Conservation (phyloP, 2,113 vertebrate species). For the Lutjanus erythropterus region DNA sequence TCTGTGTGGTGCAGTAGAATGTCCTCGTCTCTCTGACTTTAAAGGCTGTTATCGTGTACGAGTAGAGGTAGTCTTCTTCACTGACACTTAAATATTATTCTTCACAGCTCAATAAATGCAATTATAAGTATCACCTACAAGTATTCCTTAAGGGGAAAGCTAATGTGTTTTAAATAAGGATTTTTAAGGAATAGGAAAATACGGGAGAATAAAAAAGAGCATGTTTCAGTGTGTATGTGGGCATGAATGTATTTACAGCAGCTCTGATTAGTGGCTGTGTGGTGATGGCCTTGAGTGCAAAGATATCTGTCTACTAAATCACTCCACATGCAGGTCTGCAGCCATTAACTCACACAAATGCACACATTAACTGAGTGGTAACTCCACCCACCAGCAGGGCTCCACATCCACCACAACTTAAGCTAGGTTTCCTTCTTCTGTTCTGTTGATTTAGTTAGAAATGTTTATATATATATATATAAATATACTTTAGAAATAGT, state of each 20-base stretch:
- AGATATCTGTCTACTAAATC: constrained; percentile 35
- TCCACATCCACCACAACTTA: not conserved
- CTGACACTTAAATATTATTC: not conserved
- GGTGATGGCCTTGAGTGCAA: not conserved
- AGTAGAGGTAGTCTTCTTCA: not conserved
- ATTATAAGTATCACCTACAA: not conserved
- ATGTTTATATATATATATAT: too few relatives aligned
- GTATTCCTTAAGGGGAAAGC: not conserved
- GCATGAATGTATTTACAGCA: not conserved
- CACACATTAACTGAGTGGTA: constrained; percentile 58
- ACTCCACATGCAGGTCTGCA: constrained; percentile 18
- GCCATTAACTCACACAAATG: constrained; percentile 85
- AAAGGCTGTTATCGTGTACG: not conserved
- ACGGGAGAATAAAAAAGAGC: not conserved
- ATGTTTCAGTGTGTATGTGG: not conserved
- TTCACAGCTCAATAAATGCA: not conserved
- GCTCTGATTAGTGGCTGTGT: not conserved
- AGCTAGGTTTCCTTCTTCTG: not conserved
- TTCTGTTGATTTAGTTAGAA: not conserved
- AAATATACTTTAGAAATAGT: too few relatives aligned
- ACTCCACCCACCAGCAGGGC: not conserved
- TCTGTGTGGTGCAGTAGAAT: constrained; percentile 17
- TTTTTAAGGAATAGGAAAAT: not conserved
- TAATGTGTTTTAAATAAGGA: not conserved
- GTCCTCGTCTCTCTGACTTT: not conserved